Conservation (phyloP, 37 sponge, comb jelly and placozoan genomes). For the Ianthella basta region DNA sequence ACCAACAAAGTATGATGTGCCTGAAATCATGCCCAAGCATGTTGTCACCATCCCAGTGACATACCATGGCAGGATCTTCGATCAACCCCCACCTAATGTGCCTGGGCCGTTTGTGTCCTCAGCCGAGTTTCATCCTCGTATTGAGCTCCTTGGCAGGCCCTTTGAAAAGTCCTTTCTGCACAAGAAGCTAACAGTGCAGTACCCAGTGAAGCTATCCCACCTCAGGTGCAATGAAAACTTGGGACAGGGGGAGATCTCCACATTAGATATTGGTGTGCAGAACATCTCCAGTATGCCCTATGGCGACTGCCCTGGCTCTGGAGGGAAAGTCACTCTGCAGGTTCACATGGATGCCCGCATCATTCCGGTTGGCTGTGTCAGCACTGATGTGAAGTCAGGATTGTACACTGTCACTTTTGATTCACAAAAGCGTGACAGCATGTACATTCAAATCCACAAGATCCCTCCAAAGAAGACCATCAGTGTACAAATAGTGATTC, state of each 20-base stretch:
- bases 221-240: conserved; percentile 48
- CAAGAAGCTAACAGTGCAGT: conserved; percentile 56
- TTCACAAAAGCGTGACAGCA: conserved; percentile 34
- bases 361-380: conserved; percentile 45
- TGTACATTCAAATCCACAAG: conserved; percentile 42
- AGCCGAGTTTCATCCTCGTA: conserved; percentile 55
- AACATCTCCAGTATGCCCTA: conserved; percentile 48
- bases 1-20: conserved; percentile 47
- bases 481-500: conserved; percentile 42
- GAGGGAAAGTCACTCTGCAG: conserved; percentile 45
- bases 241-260: conserved; percentile 59
- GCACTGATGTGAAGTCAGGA: background rate
- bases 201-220: conserved; percentile 68
- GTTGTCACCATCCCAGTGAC: conserved; percentile 48
- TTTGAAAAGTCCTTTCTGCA: conserved; percentile 54
- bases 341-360: conserved; percentile 64
- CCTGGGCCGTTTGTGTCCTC: conserved; percentile 62
- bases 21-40: conserved; percentile 46
- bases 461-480: conserved; percentile 52
- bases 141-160: conserved; percentile 68
- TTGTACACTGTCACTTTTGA: conserved; percentile 44
- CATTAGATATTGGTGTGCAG: conserved; percentile 58
- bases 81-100: conserved; percentile 69
- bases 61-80: conserved; percentile 75
- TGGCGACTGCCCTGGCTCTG: conserved; percentile 23